Base-by-base conservation (phyloP, 1,140 invertebrate genomes). In the Drosophila parabipectinata region DNA sequence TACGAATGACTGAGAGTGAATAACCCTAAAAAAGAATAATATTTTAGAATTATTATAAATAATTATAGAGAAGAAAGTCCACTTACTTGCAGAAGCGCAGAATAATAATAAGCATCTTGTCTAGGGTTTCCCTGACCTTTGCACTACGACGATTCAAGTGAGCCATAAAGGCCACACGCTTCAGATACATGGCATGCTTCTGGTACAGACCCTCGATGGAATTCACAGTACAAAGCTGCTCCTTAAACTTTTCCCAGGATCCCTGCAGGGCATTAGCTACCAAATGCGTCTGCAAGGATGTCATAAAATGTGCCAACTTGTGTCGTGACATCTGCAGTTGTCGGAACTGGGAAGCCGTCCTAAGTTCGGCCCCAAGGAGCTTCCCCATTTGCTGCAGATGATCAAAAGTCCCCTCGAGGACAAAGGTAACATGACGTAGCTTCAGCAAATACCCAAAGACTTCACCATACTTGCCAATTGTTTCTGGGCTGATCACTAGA, bases 401-500 rank as follows among this genome's bases (percentile, higher is more conserved):
- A 91, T 93, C 89, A 91, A 95, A 95, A 67, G 95, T 94, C 77
- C 95, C 93, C 53, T 95, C 94, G 5, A 96, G 79, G 12, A 95
- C 94, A 94, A 95, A 96, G 4, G 94, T 94, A 30, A 96, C 94
- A n/a, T 95, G 93, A 62, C 95, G 94, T 52, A 96, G 93, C 92
- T 95, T 96, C 5, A 97, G 72, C 12, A 96, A 85, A 91, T 96
- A 96, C 79, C 95, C 94, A 76, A 97, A 96, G 0, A 97, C 94
- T 78, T 94, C 94, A 1, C 94, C 94, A 79, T 96, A 96, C 74
- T 95, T 94, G 8, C 93, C 78, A 57, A 96, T 92, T 0, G 94
- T 93, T 58, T 95, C 94, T 0, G 94, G 93, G 3, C 95, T 96
- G 21, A 97, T 91, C 32, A 97, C 94, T 26, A 97, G 94, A 87